phyloP scores from a whole-genome alignment of 2,113 vertebrate species.

The Chlorodrepanis virens region DNA sequence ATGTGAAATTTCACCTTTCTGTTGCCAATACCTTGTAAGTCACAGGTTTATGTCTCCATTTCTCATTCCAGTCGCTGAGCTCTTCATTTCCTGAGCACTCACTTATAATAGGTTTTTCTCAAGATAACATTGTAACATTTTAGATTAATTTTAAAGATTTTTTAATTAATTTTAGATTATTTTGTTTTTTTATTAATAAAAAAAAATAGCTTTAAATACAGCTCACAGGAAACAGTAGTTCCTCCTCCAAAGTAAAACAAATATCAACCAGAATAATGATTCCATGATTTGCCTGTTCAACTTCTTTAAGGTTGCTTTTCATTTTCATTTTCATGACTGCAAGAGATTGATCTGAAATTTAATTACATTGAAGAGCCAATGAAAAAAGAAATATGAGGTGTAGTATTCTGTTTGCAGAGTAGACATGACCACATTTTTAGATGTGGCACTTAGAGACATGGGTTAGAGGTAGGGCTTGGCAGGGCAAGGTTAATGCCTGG shows the following conservation, averaged over 20 bases:
- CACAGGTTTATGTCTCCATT: neutral
- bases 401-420: neutral
- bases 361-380: neutral
- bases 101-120: neutral
- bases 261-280: neutral
- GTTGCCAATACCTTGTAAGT: neutral
- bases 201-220: neutral
- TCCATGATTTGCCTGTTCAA: neutral
- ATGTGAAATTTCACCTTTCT: neutral
- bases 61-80: neutral
- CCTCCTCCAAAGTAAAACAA: neutral
- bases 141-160: no score
- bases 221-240: neutral
- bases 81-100: neutral
- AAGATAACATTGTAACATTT: neutral
- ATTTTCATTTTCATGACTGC: rapidly evolving
- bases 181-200: neutral
- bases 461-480: rapidly evolving
- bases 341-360: neutral
- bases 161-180: neutral
- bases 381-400: neutral
- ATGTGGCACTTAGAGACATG: no score
- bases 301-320: neutral
- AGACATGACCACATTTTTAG: neutral
- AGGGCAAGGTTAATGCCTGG: neutral